phyloP scores from a whole-genome alignment of 2,888 invertebrate species.

The Heteromyza rotundicornis region DNA sequence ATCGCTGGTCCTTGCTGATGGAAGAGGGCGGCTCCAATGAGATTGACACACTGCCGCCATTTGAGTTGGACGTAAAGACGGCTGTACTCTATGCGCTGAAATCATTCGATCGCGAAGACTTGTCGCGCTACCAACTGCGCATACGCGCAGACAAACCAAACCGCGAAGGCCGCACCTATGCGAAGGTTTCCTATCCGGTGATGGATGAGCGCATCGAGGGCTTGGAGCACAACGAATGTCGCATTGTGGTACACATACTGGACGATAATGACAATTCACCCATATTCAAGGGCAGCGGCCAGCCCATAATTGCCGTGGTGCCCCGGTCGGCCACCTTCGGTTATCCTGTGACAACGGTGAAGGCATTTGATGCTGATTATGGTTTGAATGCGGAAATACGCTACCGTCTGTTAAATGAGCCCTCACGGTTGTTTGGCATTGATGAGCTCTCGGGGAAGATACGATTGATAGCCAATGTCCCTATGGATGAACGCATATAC shows the following conservation, averaged over 20 bases:
- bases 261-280: conserved; percentile 87
- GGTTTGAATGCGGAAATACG: conserved; percentile 81
- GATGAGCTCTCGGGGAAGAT: conserved; percentile 80
- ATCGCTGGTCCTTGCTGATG: conserved; percentile 70
- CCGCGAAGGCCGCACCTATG: conserved; percentile 72
- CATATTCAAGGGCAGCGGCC: conserved; percentile 74
- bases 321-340: conserved; percentile 83
- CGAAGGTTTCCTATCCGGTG: conserved; percentile 79
- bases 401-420: conserved; percentile 80
- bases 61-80: conserved; percentile 77
- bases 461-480: conserved; percentile 70
- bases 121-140: conserved; percentile 68
- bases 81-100: conserved; percentile 77
- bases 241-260: conserved; percentile 76
- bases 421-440: conserved; percentile 77
- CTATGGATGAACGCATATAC: conserved; percentile 77
- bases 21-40: conserved; percentile 66
- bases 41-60: conserved; percentile 62
- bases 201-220: conserved; percentile 75
- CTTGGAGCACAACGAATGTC: conserved; percentile 78
- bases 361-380: conserved; percentile 77
- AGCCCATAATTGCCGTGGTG: conserved; percentile 82
- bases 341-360: conserved; percentile 77
- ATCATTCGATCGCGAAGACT: conserved; percentile 77
- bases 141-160: conserved; percentile 64